Evolutionary conservation across 2,113 vertebrate species (phyloP).

Genomic region (Cercopithecus mona): DNA sequence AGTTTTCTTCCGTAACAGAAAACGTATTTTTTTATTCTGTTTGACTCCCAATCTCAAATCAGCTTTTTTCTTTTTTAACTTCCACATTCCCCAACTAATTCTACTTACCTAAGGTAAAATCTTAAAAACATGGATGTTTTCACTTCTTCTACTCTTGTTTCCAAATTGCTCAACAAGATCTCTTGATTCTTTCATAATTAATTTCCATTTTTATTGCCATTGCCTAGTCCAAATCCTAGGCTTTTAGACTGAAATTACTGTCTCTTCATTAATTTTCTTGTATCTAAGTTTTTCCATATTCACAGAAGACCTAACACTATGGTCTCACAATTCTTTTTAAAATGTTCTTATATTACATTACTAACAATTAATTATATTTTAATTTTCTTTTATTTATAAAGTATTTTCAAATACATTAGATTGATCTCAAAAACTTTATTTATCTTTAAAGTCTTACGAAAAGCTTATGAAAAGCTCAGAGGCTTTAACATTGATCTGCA

Average conservation of each 20-base stretch:
- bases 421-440: not conserved
- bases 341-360: not conserved
- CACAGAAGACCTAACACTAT: not conserved
- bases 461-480: not conserved
- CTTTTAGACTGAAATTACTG: not conserved
- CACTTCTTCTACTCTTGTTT: not conserved
- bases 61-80: not conserved
- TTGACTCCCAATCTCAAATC: not conserved
- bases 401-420: not conserved
- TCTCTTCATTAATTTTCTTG: not conserved
- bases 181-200: not conserved
- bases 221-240: not conserved
- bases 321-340: not conserved
- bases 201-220: not conserved
- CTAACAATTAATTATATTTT: not conserved
- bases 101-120: not conserved
- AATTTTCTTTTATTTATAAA: not conserved
- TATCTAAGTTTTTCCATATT: not conserved
- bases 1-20: not conserved
- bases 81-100: not conserved
- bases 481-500: not conserved
- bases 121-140: not conserved
- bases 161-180: not conserved
- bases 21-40: not conserved
- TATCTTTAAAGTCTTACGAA: not conserved